Evolutionary conservation across 2,797 vertebrate genomes (phyloP), one percentile per base, ranked within the genome.

Genomic region (Syndactyla subalaris): DNA sequence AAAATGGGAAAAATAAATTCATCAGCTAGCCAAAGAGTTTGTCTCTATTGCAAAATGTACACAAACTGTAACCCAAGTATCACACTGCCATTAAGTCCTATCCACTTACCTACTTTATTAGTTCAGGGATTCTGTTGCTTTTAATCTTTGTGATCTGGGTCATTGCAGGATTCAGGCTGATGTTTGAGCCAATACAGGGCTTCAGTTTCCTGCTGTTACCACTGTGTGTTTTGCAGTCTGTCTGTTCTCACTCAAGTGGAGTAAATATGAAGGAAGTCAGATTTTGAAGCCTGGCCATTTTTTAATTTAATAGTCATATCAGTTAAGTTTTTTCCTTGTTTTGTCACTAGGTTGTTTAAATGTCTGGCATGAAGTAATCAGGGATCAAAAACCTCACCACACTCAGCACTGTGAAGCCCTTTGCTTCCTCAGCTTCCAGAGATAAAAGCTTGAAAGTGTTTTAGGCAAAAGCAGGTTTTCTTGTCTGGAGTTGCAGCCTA

Each of bases 101-200:
- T 71, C 73, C 70, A 88, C 82, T 93, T 91, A 89, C 55, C 85
- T 83, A 59, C 73, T 84, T 91, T 79, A 70, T 97, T 96, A 83
- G 54, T 89, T 85, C 46, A 59, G 90, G 87, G 87, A 86, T 70
- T 89, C 85, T 66, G 36, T 62, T 59, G 62, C 79, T 63, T 95
- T 96, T 95, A 96, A 94, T 94, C 93, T 91, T 62, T 26, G 66
- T 89, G 85, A 93, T 93, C 93, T 89, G 77, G 87, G 91, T 94
- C 87, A 96, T 30, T 2, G 0, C n/a, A 45, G 89, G 95, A 92
- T 96, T 94, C 89, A 52, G 89, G 87, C 82, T 92, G 85, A 82
- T 79, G 73, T 41, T 46, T 70, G 74, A 92, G 67, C 55, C 76
- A 78, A 38, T 30, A 38, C 0, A 0, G 51, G 43, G 43, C 48